Evolutionary conservation across 1,140 invertebrate species (phyloP), one percentile per base, ranked within the genome.

Genomic region (Eurosta solidaginis): DNA sequence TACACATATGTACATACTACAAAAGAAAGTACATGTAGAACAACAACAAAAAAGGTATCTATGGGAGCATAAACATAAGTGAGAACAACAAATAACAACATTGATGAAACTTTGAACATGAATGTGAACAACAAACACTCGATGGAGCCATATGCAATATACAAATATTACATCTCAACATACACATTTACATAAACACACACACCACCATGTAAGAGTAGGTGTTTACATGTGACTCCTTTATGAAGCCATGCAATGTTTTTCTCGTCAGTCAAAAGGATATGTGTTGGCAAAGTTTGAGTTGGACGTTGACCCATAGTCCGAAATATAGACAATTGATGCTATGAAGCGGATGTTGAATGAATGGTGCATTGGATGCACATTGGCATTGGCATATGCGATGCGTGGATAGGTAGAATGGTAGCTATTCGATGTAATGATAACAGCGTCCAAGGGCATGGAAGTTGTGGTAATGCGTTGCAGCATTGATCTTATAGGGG

Each of bases 21-120:
- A 59, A 59, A 20, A 54, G 22, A 20, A 59, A 59, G 10, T 33
- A 33, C 54, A 29, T n/a, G n/a, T n/a, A n/a, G n/a, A n/a, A 74
- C 42, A 75, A 68, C 22, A 7, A 29, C 50, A 54, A 54, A 20
- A 27, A 54, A 29, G 40, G 33, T n/a, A 47, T 17, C 73, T 47
- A 75, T 1, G n/a, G 14, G 42, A 27, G 27, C 22, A 52, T 52
- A 40, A 40, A 68, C 59, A 68, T 42, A 33, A 68, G 59, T 68
- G 59, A 40, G 14, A 68, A 68, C 59, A 68, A 68, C 59, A 68
- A 68, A 68, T 49, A 75, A 75, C 29, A 75, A 47, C 45, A 75
- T 27, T 75, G 73, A 45, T 75, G 73, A 75, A 49, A 75, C n/a
- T 49, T 75, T 45, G 42, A 75, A 75, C 73, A 75, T 75, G 42